Evolutionary conservation across 2,113 vertebrate species (phyloP).

Genomic region (Notarius quadriscutis): DNA sequence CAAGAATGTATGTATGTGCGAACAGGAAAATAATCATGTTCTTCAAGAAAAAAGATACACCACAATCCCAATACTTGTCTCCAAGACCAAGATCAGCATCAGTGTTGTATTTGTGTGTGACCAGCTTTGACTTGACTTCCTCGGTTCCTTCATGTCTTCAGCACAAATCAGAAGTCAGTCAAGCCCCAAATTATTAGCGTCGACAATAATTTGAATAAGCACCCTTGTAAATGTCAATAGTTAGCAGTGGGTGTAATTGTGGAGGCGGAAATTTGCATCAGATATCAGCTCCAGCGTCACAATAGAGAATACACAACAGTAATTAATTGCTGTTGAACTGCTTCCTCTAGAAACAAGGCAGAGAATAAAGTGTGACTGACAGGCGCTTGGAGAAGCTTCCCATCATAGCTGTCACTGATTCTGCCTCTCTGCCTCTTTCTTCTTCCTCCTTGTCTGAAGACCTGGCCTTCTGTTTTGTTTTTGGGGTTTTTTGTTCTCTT

Average conservation of each 20-base stretch:
- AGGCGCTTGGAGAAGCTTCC: neutral
- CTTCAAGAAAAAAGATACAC: neutral
- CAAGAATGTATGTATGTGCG: neutral
- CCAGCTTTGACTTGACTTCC: neutral
- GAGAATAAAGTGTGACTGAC: conserved; percentile 56
- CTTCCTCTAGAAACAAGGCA: conserved; percentile 41
- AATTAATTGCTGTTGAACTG: conserved; percentile 54
- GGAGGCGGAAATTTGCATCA: conserved; percentile 52
- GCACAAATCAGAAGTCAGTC: conserved; percentile 22
- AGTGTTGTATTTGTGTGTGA: neutral
- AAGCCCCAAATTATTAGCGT: conserved; percentile 42
- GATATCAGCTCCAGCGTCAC: conserved; percentile 51
- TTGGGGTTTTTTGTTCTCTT: conserved; percentile 50
- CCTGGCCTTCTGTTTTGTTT: conserved; percentile 10
- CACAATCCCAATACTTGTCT: neutral
- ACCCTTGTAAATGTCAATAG: conserved; percentile 53
- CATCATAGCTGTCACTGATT: conserved; percentile 6
- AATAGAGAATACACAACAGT: conserved; percentile 46
- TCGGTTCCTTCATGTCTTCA: conserved; percentile 6
- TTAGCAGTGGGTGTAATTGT: conserved; percentile 56
- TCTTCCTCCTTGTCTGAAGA: conserved; percentile 23
- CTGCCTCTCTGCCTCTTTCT: conserved; percentile 27
- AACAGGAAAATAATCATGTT: neutral
- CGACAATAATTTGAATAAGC: conserved; percentile 54
- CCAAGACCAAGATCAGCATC: neutral